Conservation (phyloP, 2,888 invertebrate species). For the Trilocha varians region DNA sequence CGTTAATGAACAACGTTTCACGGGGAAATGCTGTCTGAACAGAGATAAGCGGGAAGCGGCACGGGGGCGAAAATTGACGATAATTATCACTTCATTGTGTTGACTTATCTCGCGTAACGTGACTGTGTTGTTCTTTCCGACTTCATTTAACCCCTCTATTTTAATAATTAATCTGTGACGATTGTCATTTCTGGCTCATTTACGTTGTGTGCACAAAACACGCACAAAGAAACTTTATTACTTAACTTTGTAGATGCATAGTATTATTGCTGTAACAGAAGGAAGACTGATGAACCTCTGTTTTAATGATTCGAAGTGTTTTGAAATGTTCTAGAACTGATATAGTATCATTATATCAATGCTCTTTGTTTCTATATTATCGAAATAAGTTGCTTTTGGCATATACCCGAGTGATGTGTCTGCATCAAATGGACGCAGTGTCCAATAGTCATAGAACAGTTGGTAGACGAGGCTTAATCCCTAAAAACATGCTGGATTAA, state of each 20-base stretch:
- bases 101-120: slow-evolving; percentile 7
- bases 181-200: neutral
- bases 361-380: too few relatives aligned
- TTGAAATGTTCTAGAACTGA: too few relatives aligned
- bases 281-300: too few relatives aligned
- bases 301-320: too few relatives aligned
- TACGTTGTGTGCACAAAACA: too few relatives aligned
- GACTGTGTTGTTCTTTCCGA: slow-evolving; percentile 4
- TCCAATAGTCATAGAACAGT: too few relatives aligned
- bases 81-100: slow-evolving; percentile 10
- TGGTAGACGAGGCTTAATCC: too few relatives aligned
- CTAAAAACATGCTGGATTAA: too few relatives aligned
- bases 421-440: too few relatives aligned
- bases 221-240: slow-evolving; percentile 2
- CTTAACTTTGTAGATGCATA: neutral
- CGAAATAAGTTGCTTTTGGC: too few relatives aligned
- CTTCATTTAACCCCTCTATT: slow-evolving; percentile 4
- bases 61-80: slow-evolving; percentile 25
- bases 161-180: slow-evolving; percentile 1
- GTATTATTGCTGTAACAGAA: neutral
- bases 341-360: too few relatives aligned
- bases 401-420: too few relatives aligned
- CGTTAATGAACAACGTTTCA: slow-evolving; percentile 47
- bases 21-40: slow-evolving; percentile 32
- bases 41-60: slow-evolving; percentile 31